These are phyloP conservation scores for Callimorpha dominula DNA, from an alignment of 2,888 invertebrate genomes.

Conservation along the genomic window DNA sequence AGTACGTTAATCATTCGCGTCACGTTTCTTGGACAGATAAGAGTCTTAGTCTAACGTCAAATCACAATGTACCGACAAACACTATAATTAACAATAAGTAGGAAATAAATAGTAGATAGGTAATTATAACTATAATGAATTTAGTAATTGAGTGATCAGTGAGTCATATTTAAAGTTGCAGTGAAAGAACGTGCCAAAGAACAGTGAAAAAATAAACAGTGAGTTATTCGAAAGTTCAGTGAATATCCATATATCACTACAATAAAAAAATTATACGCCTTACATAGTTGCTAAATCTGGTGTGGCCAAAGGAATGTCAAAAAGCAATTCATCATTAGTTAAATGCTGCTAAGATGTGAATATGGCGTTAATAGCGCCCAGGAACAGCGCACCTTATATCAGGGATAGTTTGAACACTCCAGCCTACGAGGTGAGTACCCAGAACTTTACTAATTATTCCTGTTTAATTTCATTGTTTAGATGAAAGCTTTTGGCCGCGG, in stretches of 20 bases:
- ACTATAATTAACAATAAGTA: not conserved
- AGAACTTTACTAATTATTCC: conserved; percentile 6
- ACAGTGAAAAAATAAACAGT: conserved; percentile 7
- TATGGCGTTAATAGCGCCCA: conserved; percentile 86
- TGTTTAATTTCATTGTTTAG: too few relatives aligned
- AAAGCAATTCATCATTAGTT: conserved; percentile 17
- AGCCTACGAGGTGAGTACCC: conserved; percentile 88
- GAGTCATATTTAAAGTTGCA: not conserved
- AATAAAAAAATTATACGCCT: not conserved
- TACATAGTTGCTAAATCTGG: not conserved
- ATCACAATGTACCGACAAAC: conserved; percentile 15
- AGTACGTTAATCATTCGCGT: not conserved
- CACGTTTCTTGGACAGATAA: not conserved
- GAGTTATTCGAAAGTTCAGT: not conserved
- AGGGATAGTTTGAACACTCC: conserved; percentile 89
- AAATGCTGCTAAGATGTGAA: conserved; percentile 72
- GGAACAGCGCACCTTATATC: conserved; percentile 89
- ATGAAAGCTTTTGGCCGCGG: too few relatives aligned
- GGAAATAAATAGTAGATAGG: not conserved
- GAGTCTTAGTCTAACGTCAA: not conserved
- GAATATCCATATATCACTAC: not conserved
- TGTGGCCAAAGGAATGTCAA: not conserved
- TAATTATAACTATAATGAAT: not conserved
- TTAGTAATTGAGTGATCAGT: not conserved
- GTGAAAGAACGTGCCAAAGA: not conserved